Conservation (phyloP, 2,113 vertebrate species). For the Cebidichthys violaceus region DNA sequence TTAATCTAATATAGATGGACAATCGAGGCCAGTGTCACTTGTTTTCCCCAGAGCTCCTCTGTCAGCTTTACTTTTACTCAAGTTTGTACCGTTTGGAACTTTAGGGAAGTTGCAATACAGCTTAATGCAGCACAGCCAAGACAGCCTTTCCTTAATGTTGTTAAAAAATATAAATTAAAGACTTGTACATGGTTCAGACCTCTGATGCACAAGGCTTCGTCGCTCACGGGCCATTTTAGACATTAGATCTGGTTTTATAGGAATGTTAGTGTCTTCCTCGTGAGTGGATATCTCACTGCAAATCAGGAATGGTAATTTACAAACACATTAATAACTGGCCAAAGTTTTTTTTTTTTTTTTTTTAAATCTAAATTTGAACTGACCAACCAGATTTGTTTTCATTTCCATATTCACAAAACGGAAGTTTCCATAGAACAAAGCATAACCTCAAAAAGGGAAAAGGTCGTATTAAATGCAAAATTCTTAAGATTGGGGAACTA, state of each 20-base stretch:
- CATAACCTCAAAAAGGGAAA: background rate
- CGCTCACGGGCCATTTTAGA: background rate
- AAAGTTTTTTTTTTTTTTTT: no score
- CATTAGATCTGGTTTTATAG: background rate
- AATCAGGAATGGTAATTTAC: background rate
- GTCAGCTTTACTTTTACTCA: slow-evolving; percentile 1
- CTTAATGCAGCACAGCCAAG: no score
- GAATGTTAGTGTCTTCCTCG: background rate
- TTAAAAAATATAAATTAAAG: background rate
- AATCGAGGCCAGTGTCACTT: slow-evolving; percentile 1
- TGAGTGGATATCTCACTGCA: background rate
- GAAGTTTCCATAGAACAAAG: background rate
- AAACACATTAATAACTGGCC: background rate
- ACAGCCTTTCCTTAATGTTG: background rate
- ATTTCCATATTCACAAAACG: slow-evolving; percentile 3
- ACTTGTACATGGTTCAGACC: background rate
- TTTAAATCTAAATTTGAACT: background rate
- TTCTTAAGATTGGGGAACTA: background rate
- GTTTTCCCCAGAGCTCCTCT: background rate
- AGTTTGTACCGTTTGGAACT: background rate
- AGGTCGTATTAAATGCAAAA: background rate
- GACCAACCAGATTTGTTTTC: background rate
- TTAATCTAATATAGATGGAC: slow-evolving; percentile 64
- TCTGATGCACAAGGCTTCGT: background rate
- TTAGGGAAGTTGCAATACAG: background rate